These are phyloP conservation scores for Tiliqua scincoides DNA, from an alignment of 2,113 vertebrate species.

Conservation along the genomic window DNA sequence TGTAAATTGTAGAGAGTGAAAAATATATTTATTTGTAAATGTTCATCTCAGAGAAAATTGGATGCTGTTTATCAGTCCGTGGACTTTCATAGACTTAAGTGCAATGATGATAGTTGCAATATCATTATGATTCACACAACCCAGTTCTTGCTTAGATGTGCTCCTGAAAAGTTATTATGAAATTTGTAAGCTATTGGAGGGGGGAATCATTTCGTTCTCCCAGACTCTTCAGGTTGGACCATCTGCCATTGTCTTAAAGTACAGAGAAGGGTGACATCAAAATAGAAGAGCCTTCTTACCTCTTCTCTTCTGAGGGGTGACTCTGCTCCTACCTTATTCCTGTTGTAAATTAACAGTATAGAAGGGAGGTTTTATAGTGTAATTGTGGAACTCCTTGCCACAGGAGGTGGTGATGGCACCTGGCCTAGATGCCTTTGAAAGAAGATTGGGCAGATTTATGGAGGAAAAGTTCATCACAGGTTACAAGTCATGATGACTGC, in stretches of 20 bases:
- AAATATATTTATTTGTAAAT: conserved; percentile 39
- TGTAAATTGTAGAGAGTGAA: conserved; percentile 52
- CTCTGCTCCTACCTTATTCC: background rate
- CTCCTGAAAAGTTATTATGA: background rate
- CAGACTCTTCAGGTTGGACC: background rate
- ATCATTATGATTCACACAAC: background rate
- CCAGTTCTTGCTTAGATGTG: background rate
- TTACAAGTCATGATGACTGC: no score
- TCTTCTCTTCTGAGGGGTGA: background rate
- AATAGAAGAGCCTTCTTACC: background rate
- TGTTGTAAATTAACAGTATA: background rate
- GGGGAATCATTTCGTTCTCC: background rate
- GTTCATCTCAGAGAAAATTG: conserved; percentile 26
- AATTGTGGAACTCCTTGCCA: no score
- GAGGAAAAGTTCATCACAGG: no score
- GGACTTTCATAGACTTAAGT: background rate
- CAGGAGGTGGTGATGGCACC: no score
- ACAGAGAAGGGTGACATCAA: background rate
- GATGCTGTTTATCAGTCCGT: background rate
- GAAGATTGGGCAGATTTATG: no score
- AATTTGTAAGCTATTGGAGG: background rate
- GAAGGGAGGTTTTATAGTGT: no score
- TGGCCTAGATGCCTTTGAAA: no score
- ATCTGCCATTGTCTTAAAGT: background rate
- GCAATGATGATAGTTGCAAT: background rate